A percentile compares a stretch with the other conserved stretches of the same genome.
Evolutionary conservation across 2,888 invertebrate genomes (phyloP).

Genomic region (Plebejus anna): DNA sequence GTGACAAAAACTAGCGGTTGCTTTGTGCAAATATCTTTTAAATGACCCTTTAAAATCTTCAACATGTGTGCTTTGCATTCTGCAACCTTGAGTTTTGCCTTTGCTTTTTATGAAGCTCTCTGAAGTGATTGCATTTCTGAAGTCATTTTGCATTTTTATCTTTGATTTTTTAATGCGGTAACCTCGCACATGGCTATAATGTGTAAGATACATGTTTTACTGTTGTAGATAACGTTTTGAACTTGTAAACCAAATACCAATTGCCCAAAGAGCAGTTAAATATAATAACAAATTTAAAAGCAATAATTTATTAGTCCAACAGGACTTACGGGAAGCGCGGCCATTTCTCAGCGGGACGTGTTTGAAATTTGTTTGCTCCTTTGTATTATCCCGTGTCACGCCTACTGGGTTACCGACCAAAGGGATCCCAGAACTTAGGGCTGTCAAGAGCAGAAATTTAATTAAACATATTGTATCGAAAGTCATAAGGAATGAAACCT

Average conservation of each 20-base stretch:
- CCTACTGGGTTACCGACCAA: constrained; percentile 12
- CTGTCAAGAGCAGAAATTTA: neutral
- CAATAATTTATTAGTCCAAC: constrained; percentile 11
- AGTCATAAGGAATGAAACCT: neutral
- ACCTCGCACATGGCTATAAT: neutral
- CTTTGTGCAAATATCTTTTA: constrained; percentile 22
- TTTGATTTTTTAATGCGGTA: neutral
- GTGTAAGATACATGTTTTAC: neutral
- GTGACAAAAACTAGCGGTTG: constrained; percentile 14
- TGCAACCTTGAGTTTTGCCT: neutral
- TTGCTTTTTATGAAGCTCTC: neutral
- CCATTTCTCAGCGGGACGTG: constrained; percentile 25
- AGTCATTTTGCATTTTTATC: neutral
- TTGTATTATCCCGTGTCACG: constrained; percentile 10
- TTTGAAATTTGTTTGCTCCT: constrained; percentile 27
- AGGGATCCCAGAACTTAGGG: constrained; percentile 7
- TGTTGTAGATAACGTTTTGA: neutral
- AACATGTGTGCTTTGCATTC: constrained; percentile 1
- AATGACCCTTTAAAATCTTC: constrained; percentile 22
- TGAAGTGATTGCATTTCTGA: neutral
- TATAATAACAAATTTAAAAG: constrained; percentile 6
- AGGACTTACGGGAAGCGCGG: constrained; percentile 8
- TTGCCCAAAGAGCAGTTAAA: neutral
- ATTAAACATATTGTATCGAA: neutral
- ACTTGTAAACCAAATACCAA: neutral